Base-by-base conservation (phyloP, 2,888 invertebrate species). In the Atrina japonica region DNA sequence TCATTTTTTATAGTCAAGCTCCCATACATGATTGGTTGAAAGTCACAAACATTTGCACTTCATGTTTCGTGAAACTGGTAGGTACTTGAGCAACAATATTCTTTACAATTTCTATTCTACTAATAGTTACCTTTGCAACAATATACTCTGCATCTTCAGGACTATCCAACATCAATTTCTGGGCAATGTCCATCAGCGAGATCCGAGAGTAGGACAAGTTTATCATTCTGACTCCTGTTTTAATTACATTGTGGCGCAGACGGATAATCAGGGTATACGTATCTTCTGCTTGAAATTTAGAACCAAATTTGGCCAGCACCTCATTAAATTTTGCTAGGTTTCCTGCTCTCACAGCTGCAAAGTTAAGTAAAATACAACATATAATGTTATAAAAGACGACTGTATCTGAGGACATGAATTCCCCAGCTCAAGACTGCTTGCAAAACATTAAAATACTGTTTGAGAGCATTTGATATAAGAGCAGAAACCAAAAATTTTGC, bases 111-210 rank as follows among this genome's bases (percentile, higher is more conserved):
- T n/a, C n/a, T n/a, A n/a, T n/a, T n/a, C n/a, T n/a, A n/a, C n/a
- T n/a, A n/a, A n/a, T n/a, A n/a, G n/a, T 35, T 77, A 92, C 92
- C 92, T 99, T 99, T 0, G 98, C 97, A 0, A 99, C 98, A 90
- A 99, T 98, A 88, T 98, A 99, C 90, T 99, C 99, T 0, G 99
- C 99, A 93, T 99, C 99, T 89, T 98, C 97, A 1, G 97, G 95
- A 0, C 96, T 97, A 89, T 98, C 98, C 56, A 99, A 92, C 43
- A 96, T 95, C 73, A 99, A 92, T 88, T 99, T 99, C 77, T 94
- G 94, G 0, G 98, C 98, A 86, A 99, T 97, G 89, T 99, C 98
- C 77, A 94, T 94, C 0, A 99, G 95, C 2, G 97, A 97, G 86
- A 99, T 99, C 75, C 97, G 93, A 0, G 98, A 98, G 91, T 99